Base-by-base conservation (phyloP, 1,140 invertebrate species). In the Druon quercuslanigerum region DNA sequence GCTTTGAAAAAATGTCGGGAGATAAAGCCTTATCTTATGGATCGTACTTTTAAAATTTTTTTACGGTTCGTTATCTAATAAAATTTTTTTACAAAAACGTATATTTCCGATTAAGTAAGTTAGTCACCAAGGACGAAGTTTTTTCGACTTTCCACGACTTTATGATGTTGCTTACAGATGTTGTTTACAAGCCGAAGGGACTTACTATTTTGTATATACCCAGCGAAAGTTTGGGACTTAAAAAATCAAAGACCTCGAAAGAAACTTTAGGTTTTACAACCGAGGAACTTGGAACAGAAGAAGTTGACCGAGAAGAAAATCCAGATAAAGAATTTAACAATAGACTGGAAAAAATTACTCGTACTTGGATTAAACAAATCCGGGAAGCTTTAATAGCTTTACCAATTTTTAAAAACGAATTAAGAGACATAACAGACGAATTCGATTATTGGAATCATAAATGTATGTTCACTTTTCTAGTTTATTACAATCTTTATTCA, bases 321-420 rank as follows among this genome's bases (percentile, higher is more conserved):
- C 92, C 95, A 85, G 51, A 79, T 54, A 93, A 94, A 78, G 95
- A 96, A 76, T 89, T 96, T 19, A 93, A 96, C 13, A 94, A 95
- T 83, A 92, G 96, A 84, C 88, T 97, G 9, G 97, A 98, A 92
- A 94, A 93, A 71, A 93, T 96, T 19, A 94, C 96, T 46, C 94
- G 96, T 25, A 95, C 95, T 84, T 98, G 97, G 97, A 95, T 95
- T 0, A 93, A 94, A 70, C 95, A 97, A 85, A 95, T 98, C 46
- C 94, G 96, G 82, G 94, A 95, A 9, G 94, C 95, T 52, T 87
- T 97, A 0, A 93, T 93, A 83, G 94, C 95, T 81, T 89, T 90
- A 72, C 79, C 78, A 17, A 54, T 52, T 4, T 78, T 71, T 8
- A 54, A 76, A n/a, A 74, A 94, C 95, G 83, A 91, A 94, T 50